Conservation (phyloP, 2,113 vertebrate species). For the Otocyon megalotis region DNA sequence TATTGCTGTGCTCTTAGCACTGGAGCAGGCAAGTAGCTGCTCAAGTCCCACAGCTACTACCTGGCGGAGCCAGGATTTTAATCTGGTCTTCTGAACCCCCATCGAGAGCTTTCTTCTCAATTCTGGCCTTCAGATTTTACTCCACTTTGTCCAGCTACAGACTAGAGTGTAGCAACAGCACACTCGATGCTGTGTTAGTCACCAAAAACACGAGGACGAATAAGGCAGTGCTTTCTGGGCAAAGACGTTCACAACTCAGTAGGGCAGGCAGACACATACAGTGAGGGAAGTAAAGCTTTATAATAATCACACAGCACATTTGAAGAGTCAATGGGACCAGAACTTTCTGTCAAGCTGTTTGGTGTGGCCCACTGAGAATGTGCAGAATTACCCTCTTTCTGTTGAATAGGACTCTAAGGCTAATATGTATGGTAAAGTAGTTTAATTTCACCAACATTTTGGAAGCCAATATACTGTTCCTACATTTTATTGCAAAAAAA, state of each 20-base stretch:
- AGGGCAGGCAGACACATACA: not conserved
- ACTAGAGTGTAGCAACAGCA: not conserved
- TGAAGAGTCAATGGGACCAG: not conserved
- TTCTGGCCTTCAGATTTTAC: not conserved
- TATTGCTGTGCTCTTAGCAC: not conserved
- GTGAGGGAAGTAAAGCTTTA: not conserved
- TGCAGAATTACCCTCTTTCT: not conserved
- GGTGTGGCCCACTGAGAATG: not conserved
- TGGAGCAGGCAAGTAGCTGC: not conserved
- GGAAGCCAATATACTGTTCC: not conserved
- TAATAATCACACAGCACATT: not conserved
- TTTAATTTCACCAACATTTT: not conserved
- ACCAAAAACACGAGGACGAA: not conserved
- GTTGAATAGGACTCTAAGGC: not conserved
- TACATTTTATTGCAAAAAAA: not conserved
- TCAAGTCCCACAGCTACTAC: not conserved
- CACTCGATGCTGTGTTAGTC: not conserved
- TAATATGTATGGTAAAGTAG: not conserved
- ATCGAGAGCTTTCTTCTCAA: not conserved
- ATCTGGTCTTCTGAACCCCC: not conserved
- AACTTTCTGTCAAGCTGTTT: not conserved
- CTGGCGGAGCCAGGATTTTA: not conserved
- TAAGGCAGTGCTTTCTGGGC: not conserved
- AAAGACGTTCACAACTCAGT: accelerated
- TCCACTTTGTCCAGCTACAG: not conserved